These are phyloP conservation scores for Caenorhabditis becei DNA, from an alignment of 2,888 invertebrate genomes.

Conservation along the genomic window DNA sequence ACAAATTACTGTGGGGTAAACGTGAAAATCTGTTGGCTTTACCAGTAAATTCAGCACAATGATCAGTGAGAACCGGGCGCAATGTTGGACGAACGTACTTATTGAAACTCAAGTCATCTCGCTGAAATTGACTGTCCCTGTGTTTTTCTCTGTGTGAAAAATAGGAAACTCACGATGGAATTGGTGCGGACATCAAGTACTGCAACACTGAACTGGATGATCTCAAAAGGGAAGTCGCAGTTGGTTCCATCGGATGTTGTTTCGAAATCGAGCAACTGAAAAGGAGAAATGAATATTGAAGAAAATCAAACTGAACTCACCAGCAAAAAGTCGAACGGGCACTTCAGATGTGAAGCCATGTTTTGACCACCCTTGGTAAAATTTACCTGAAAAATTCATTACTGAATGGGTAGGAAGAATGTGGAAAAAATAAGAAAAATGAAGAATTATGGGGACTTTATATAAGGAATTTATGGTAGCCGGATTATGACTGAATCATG, in stretches of 20 bases:
- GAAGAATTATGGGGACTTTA: too few species aligned
- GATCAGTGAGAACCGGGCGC: constrained; percentile 11
- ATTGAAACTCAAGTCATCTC: constrained; percentile 17
- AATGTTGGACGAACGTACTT: constrained; percentile 29
- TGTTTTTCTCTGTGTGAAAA: neutral
- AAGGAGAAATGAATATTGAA: too few species aligned
- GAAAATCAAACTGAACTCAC: neutral
- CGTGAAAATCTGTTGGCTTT: neutral
- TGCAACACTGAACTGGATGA: constrained; percentile 25
- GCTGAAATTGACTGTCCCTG: constrained; percentile 6
- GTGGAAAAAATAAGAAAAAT: neutral
- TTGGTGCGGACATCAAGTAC: constrained; percentile 12
- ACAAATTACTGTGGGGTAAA: neutral
- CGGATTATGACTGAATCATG: neutral
- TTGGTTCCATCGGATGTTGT: constrained; percentile 1
- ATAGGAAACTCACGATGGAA: constrained; percentile 10
- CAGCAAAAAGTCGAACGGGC: neutral
- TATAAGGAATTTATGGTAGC: too few species aligned
- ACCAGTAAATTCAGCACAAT: constrained; percentile 35
- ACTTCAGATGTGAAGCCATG: neutral
- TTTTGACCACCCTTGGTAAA: neutral
- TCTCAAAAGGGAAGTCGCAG: constrained; percentile 16
- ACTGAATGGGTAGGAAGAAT: neutral
- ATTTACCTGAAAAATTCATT: neutral
- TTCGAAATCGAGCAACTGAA: constrained; percentile 19